Conservation (phyloP, 2,888 invertebrate species). For the Notodonta dromedarius region DNA sequence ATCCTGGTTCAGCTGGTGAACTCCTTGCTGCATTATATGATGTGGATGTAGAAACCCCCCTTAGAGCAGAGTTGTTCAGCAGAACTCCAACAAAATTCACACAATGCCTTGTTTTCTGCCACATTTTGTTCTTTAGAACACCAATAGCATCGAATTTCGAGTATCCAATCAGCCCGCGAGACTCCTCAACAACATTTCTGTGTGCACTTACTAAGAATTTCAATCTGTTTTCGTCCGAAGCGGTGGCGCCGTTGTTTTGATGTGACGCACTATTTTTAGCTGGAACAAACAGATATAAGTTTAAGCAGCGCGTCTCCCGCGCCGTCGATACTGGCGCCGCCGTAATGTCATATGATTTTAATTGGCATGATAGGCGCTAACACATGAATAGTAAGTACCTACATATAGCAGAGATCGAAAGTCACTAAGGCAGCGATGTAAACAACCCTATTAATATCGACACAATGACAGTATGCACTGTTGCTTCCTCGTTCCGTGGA, state of each 20-base stretch:
- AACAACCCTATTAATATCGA: slow-evolving; percentile 36
- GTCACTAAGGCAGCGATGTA: slow-evolving; percentile 41
- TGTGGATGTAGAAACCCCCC: slow-evolving; percentile 59
- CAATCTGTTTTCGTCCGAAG: slow-evolving; percentile 55
- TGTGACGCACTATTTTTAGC: slow-evolving; percentile 75
- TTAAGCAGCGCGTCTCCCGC: slow-evolving; percentile 51
- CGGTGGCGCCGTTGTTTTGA: slow-evolving; percentile 69
- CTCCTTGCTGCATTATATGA: slow-evolving; percentile 57
- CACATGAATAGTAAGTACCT: slow-evolving; percentile 22
- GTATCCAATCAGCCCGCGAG: slow-evolving; percentile 30
- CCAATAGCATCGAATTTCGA: slow-evolving; percentile 40
- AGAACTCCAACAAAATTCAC: slow-evolving; percentile 63
- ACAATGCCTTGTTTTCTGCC: slow-evolving; percentile 70
- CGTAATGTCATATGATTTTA: slow-evolving; percentile 75
- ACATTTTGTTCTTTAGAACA: slow-evolving; percentile 65
- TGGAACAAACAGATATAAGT: slow-evolving; percentile 63
- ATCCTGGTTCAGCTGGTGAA: slow-evolving; percentile 70
- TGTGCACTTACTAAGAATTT: slow-evolving; percentile 49
- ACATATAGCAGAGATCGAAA: slow-evolving; percentile 40
- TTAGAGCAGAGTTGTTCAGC: slow-evolving; percentile 59
- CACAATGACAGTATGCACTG: slow-evolving; percentile 11
- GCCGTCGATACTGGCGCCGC: slow-evolving; percentile 58
- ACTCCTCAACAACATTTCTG: slow-evolving; percentile 46
- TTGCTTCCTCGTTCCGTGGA: slow-evolving; percentile 1
- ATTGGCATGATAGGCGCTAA: slow-evolving; percentile 56